Base-by-base conservation (phyloP, 2,888 invertebrate species). In the Platypus cylindrus region DNA sequence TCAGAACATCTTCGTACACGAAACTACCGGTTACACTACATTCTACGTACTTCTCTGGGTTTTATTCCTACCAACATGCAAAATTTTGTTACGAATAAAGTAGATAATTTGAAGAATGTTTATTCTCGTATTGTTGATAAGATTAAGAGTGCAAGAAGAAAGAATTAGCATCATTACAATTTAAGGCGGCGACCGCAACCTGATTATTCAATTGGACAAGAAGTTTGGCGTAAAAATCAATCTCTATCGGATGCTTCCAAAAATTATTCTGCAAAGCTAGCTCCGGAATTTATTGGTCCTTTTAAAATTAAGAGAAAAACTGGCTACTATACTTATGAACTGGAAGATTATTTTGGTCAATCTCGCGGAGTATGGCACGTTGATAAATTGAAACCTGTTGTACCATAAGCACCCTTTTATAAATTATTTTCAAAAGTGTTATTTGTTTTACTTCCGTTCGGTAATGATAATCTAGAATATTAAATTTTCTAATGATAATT, bases 221-320 rank as follows among this genome's bases (percentile, higher is more conserved):
- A 18, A 23, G 37, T 37, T 12, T 33, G 34, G 34, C 34, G 38
- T 11, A 32, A 31, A 18, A 39, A 39, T 29, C 25, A 36, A 16
- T 30, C 8, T 8, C 30, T 39, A 5, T 39, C 38, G 4, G 26
- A 42, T 27, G 37, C 34, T 1, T 8, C 34, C 1, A 40, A 39
- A 8, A 32, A 36, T 37, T 33, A 17, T 26, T 31, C 5, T 17
- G 27, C 32, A 5, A 40, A 42, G 17, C 27, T 39, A 13, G 39
- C 38, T 9, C 41, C 41, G 12, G 29, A 22, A 23, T 38, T 29
- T 36, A 12, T 39, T 7, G 41, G 41, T 15, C 41, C 41, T 8
- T 38, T 41, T 22, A 27, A 15, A 5, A 32, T 41, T 9, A 22
- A 29, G 12, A 28, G 17, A 18, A 35, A 31, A 16, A 17, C 28